These are phyloP conservation scores for Procambarus virginalis DNA, from an alignment of 1,140 invertebrate genomes.

Conservation along the genomic window DNA sequence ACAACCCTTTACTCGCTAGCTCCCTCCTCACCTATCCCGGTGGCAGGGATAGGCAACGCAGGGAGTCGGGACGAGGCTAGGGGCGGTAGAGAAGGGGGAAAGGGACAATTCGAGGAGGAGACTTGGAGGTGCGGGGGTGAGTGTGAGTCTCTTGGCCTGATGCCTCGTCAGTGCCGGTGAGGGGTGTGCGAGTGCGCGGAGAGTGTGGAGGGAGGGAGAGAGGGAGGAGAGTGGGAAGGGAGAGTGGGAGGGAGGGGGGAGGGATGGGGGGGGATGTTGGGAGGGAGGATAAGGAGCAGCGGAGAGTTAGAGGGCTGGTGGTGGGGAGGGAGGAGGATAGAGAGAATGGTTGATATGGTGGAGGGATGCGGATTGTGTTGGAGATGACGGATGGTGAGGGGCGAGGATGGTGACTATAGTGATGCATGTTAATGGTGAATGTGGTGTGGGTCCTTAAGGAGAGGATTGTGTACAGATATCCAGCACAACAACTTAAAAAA, in stretches of 20 bases:
- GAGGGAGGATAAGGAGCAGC: constrained; percentile 25
- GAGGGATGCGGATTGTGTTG: background rate
- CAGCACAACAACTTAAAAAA: too few species aligned
- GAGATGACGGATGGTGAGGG: too few species aligned
- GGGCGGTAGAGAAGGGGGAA: background rate
- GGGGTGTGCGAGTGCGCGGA: constrained; percentile 65
- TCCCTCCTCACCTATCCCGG: background rate
- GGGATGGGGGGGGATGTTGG: background rate
- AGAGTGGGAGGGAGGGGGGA: background rate
- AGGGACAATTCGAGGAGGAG: constrained; percentile 22
- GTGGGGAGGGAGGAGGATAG: background rate
- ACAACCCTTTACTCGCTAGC: constrained; percentile 5
- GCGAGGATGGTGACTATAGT: too few species aligned
- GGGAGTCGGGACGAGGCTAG: background rate
- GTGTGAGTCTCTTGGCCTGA: constrained; percentile 59
- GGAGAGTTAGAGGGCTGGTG: constrained; percentile 16
- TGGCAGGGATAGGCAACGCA: background rate
- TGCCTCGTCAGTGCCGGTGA: constrained; percentile 65
- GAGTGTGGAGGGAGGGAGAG: constrained; percentile 35
- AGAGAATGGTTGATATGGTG: constrained; percentile 3
- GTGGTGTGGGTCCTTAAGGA: too few species aligned
- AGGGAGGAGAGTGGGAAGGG: too few species aligned
- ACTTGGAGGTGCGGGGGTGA: constrained; percentile 46
- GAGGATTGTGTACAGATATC: too few species aligned
- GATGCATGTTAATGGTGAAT: too few species aligned